Conservation (phyloP, 2,888 invertebrate species). For the Mythimna pallens region DNA sequence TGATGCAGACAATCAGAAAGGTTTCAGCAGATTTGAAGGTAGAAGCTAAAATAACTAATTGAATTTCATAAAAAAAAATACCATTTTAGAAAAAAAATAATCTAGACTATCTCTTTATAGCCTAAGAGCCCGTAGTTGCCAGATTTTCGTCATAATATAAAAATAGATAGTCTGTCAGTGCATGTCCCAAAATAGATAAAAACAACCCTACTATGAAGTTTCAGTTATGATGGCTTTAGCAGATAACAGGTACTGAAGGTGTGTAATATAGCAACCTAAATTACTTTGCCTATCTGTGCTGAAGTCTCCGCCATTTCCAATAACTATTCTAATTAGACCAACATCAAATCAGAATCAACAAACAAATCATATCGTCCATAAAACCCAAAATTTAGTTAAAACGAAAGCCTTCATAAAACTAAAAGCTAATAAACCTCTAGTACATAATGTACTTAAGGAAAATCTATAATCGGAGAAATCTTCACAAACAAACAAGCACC, state of each 20-base stretch:
- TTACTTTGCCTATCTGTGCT: too few relatives aligned
- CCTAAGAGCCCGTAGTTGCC: too few relatives aligned
- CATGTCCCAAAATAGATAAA: too few relatives aligned
- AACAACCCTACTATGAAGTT: too few relatives aligned
- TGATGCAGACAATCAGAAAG: background rate
- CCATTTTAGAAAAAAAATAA: too few relatives aligned
- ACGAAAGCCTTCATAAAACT: constrained; percentile 59
- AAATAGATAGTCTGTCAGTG: too few relatives aligned
- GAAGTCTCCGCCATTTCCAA: background rate
- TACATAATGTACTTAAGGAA: constrained; percentile 57
- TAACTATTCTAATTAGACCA: constrained; percentile 5
- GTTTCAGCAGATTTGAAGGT: background rate
- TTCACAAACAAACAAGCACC: constrained; percentile 81
- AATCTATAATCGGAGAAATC: constrained; percentile 79
- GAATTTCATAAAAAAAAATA: too few relatives aligned
- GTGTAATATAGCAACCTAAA: too few relatives aligned
- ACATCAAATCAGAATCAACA: constrained; percentile 24
- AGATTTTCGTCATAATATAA: too few relatives aligned
- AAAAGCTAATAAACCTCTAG: constrained; percentile 58
- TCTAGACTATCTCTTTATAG: too few relatives aligned
- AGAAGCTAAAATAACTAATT: background rate
- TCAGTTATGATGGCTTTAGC: too few relatives aligned
- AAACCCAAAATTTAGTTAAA: constrained; percentile 29
- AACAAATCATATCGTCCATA: constrained; percentile 30
- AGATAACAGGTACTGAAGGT: too few relatives aligned